These are phyloP conservation scores for Epirrhoe alternata DNA, from an alignment of 2,888 invertebrate genomes.

Conservation along the genomic window DNA sequence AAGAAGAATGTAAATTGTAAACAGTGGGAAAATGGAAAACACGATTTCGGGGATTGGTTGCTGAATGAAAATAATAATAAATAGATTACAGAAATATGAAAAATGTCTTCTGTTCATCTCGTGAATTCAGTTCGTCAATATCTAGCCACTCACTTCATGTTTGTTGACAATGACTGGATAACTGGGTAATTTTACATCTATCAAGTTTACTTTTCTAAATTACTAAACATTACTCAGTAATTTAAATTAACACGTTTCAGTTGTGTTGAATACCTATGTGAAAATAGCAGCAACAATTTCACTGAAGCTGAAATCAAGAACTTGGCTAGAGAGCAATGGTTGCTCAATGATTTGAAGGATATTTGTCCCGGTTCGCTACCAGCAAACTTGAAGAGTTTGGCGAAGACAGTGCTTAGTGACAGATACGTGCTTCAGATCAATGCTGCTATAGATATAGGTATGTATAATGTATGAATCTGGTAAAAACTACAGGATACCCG, in stretches of 20 bases:
- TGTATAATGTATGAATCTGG: conserved; percentile 2
- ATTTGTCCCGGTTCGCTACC: conserved; percentile 87
- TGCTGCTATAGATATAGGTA: conserved; percentile 86
- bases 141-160: conserved; percentile 66
- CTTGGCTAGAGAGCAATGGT: conserved; percentile 88
- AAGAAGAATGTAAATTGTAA: too few species aligned
- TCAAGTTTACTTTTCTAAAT: neutral
- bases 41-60: neutral
- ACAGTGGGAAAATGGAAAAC: conserved; percentile 7
- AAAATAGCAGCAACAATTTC: conserved; percentile 68
- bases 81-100: neutral
- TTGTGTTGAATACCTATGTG: conserved; percentile 83
- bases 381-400: conserved; percentile 73
- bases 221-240: neutral
- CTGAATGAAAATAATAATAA: neutral
- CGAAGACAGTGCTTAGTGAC: conserved; percentile 78
- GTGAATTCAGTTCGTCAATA: conserved; percentile 60
- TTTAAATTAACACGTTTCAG: conserved; percentile 47
- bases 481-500: neutral
- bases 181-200: conserved; percentile 59
- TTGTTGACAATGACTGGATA: conserved; percentile 73
- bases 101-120: conserved; percentile 38
- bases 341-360: conserved; percentile 86
- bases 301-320: conserved; percentile 78
- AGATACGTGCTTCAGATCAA: conserved; percentile 87